Evolutionary conservation across 2,113 vertebrate genomes (phyloP).

Genomic region (Ardeotis arabs): DNA sequence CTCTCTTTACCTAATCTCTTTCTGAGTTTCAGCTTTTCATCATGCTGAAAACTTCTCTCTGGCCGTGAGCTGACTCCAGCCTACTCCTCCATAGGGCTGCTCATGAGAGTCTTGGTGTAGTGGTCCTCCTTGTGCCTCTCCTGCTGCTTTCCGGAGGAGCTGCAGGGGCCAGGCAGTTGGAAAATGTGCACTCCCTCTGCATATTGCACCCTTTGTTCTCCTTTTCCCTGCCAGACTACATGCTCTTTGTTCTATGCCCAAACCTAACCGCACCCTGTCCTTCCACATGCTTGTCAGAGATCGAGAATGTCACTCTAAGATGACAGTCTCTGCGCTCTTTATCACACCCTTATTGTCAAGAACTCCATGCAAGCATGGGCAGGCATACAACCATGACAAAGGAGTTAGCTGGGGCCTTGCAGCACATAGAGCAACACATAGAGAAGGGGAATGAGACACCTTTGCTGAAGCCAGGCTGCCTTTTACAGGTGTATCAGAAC

Average conservation of each 20-base stretch:
- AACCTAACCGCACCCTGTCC: neutral
- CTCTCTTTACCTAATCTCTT: neutral
- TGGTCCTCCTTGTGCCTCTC: neutral
- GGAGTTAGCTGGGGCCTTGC: neutral
- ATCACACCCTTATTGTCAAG: neutral
- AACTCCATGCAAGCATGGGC: rapidly evolving
- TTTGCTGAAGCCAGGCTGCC: neutral
- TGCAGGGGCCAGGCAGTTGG: neutral
- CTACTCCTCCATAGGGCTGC: neutral
- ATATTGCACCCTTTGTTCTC: neutral
- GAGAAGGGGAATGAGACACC: neutral
- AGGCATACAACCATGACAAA: neutral
- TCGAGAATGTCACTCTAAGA: neutral
- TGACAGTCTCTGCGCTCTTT: neutral
- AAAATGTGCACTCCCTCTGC: neutral
- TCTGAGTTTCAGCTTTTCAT: neutral
- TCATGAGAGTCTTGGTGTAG: neutral
- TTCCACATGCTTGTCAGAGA: neutral
- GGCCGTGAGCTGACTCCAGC: neutral
- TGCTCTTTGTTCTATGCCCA: neutral
- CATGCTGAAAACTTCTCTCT: neutral
- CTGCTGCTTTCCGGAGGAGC: neutral
- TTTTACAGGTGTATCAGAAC: neutral
- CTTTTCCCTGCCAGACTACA: neutral
- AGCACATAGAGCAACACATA: rapidly evolving